These are phyloP conservation scores for Isichthys henryi DNA, from an alignment of 2,113 vertebrate genomes.

Conservation along the genomic window DNA sequence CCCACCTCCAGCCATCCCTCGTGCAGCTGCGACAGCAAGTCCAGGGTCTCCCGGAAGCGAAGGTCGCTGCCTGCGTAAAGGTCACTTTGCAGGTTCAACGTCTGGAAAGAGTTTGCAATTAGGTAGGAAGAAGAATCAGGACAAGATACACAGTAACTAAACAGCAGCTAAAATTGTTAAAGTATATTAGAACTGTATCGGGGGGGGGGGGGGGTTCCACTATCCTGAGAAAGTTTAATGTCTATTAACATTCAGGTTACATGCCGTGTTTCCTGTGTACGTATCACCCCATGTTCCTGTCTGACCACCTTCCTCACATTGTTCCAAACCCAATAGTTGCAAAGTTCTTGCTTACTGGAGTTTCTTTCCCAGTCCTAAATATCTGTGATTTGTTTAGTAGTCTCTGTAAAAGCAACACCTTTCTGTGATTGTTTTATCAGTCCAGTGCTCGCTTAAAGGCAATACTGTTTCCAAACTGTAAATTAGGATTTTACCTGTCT, in stretches of 20 bases:
- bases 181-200: not conserved
- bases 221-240: not conserved
- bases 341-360: not conserved
- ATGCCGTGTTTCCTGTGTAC: not conserved
- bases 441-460: not conserved
- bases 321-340: not conserved
- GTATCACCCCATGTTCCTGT: not conserved
- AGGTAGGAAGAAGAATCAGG: not conserved
- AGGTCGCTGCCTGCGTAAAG: constrained; percentile 54
- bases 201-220: not conserved
- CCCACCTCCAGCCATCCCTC: constrained; percentile 61
- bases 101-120: constrained; percentile 42
- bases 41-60: constrained; percentile 56
- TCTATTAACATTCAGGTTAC: not conserved
- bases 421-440: not conserved
- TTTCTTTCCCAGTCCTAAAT: no score
- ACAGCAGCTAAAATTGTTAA: not conserved
- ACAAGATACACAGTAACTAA: not conserved
- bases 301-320: not conserved
- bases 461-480: not conserved
- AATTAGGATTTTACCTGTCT: not conserved
- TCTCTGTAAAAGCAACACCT: not conserved
- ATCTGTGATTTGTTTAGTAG: not conserved
- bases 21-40: constrained; percentile 43
- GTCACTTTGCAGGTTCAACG: constrained; percentile 50